These are phyloP conservation scores for Watsonalla cultraria DNA, from an alignment of 2,888 invertebrate genomes.

Conservation along the genomic window DNA sequence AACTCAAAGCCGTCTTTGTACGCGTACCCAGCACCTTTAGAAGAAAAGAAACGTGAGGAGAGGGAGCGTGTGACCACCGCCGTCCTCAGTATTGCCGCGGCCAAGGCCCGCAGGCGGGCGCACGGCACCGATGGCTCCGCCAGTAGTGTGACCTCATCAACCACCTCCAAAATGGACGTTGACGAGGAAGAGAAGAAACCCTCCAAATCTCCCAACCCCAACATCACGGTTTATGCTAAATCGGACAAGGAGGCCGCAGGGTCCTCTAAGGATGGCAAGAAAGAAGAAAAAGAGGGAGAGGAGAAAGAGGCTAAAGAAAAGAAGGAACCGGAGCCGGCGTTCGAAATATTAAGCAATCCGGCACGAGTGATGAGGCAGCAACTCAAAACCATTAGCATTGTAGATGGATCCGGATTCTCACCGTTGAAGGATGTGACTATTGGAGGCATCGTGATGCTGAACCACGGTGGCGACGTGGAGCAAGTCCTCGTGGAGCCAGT, in stretches of 20 bases:
- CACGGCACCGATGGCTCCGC: constrained; percentile 83
- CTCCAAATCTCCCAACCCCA: constrained; percentile 69
- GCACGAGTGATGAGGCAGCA: constrained; percentile 97
- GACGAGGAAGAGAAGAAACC: constrained; percentile 82
- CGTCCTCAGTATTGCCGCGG: constrained; percentile 95
- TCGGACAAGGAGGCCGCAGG: constrained; percentile 57
- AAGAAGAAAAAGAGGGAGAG: constrained; percentile 71
- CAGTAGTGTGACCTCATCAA: constrained; percentile 72
- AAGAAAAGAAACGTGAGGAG: constrained; percentile 99
- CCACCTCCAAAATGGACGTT: constrained; percentile 93
- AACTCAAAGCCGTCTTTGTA: constrained; percentile 96
- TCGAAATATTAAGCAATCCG: constrained; percentile 96
- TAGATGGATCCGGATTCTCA: constrained; percentile 88
- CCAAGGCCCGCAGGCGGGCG: constrained; percentile 92
- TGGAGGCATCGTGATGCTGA: constrained; percentile 97
- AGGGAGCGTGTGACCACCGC: constrained; percentile 99
- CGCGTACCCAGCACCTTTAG: constrained; percentile 97
- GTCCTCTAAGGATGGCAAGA: constrained; percentile 71
- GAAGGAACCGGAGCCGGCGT: constrained; percentile 95
- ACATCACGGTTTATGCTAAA: constrained; percentile 70
- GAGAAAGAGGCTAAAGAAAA: constrained; percentile 71
- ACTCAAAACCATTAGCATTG: constrained; percentile 85
- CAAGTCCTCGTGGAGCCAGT: constrained; percentile 96
- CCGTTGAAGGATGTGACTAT: constrained; percentile 95
- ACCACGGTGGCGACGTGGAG: constrained; percentile 88